Base-by-base conservation (phyloP, 2,113 vertebrate species). In the Paracyprichromis sp. region DNA sequence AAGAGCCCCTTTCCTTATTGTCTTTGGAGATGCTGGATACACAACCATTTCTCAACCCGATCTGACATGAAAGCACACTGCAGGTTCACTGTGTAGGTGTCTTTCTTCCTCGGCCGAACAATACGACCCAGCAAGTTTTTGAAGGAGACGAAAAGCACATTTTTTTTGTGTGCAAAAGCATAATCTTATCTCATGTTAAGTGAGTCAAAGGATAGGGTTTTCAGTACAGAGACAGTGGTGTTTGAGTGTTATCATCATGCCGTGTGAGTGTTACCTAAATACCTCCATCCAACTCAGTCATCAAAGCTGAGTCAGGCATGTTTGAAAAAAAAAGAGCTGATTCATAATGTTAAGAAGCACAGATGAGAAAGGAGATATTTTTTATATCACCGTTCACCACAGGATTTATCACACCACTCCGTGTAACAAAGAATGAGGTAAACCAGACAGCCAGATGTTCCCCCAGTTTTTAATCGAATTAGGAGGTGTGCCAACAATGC, bases 11-110 rank as follows among this genome's bases (percentile, higher is more conserved):
- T 87, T 91, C 73, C 79, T 84, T 93, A 87, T 92, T 93, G 83
- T 95, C 82, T 92, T 94, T 95, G 93, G 90, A 93, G 59, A 88
- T 54, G 86, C 54, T 85, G 57, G 79, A 84, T 69, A 84, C 36
- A 80, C 9, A 87, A 83, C 53, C 54, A 80, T 86, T 89, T 76
- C 79, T 85, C 76, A 92, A 94, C 86, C 91, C 90, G 84, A 92
- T 94, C 85, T 43, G 52, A 88, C 87, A 93, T 94, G 90, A 94
- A 93, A 94, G 90, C 47, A 16, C 69, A 0, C 82, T 87, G 82
- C 83, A 26, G 26, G 26, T 26, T 26, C 26, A 80, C 2, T 34
- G 36, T 57, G 76, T 83, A 57, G 83, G 34, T 81, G 69, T 79
- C 76, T 53, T 8, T 78, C 82, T 89, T 81, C 69, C 56, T 79